These are phyloP conservation scores for Falco concolor DNA, from an alignment of 2,797 vertebrate genomes.

Conservation along the genomic window DNA sequence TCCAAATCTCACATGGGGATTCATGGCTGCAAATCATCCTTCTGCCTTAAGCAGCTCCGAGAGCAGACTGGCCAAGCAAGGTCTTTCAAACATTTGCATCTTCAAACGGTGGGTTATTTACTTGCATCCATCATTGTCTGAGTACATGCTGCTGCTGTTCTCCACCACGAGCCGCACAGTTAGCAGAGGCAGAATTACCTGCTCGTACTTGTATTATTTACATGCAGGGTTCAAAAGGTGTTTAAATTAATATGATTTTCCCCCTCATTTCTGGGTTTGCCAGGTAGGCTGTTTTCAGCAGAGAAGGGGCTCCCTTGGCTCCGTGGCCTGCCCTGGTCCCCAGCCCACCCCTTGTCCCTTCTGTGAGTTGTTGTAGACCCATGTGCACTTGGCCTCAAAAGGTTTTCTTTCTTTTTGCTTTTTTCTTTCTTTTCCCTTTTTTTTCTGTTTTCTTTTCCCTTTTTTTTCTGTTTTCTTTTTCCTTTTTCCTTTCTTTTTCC, in stretches of 20 bases:
- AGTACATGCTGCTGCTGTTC: accelerated
- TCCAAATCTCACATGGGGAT: not conserved
- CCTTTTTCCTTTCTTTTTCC: not conserved
- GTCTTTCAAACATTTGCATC: not conserved
- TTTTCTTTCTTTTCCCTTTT: accelerated
- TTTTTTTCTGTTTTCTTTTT: too few species aligned
- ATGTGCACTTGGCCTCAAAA: not conserved
- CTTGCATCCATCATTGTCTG: not conserved
- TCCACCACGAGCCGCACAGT: accelerated
- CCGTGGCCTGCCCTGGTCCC: not conserved
- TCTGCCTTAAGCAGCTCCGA: not conserved
- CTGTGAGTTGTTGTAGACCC: accelerated
- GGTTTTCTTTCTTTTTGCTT: accelerated
- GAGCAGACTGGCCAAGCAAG: not conserved
- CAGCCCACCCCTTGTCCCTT: not conserved
- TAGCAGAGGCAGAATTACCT: not conserved
- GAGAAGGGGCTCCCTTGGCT: not conserved
- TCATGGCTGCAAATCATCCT: not conserved
- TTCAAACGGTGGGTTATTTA: not conserved
- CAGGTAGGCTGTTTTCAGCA: not conserved
- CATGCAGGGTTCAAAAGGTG: not conserved
- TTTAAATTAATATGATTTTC: accelerated
- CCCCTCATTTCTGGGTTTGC: not conserved
- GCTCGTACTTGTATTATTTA: accelerated
- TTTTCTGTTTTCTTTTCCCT: not conserved